phyloP scores from a whole-genome alignment of 2,113 vertebrate genomes.

The Meriones unguiculatus region DNA sequence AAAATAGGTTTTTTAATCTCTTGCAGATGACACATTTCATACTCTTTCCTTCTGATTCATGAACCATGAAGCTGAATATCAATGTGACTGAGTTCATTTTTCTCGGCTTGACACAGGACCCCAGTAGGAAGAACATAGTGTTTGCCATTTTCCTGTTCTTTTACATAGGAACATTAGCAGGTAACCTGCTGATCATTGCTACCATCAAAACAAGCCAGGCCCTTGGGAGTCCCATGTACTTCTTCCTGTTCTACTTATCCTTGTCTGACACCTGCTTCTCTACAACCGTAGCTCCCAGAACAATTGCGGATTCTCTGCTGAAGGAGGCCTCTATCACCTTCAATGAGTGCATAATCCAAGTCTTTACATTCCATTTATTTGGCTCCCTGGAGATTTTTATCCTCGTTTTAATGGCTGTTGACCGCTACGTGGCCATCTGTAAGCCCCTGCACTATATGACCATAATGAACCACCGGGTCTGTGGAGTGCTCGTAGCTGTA shows the following conservation, averaged over 20 bases:
- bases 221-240: conserved; percentile 62
- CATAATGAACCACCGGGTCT: conserved; percentile 30
- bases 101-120: conserved; percentile 2
- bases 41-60: neutral
- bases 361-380: conserved; percentile 71
- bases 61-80: neutral
- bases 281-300: conserved; percentile 55
- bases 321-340: conserved; percentile 58
- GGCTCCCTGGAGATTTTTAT: conserved; percentile 66
- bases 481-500: neutral
- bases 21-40: neutral
- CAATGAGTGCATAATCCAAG: conserved; percentile 51
- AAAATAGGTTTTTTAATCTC: neutral
- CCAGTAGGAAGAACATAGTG: neutral
- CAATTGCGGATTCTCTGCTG: conserved; percentile 26
- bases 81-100: conserved; percentile 20
- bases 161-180: neutral
- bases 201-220: conserved; percentile 40
- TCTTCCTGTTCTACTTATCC: conserved; percentile 76
- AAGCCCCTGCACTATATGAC: conserved; percentile 59
- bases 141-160: neutral
- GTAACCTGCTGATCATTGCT: conserved; percentile 36
- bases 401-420: conserved; percentile 72
- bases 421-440: conserved; percentile 74
- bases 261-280: conserved; percentile 72